Base-by-base conservation (phyloP, 1,140 invertebrate species). In the Dreissena polymorpha region DNA sequence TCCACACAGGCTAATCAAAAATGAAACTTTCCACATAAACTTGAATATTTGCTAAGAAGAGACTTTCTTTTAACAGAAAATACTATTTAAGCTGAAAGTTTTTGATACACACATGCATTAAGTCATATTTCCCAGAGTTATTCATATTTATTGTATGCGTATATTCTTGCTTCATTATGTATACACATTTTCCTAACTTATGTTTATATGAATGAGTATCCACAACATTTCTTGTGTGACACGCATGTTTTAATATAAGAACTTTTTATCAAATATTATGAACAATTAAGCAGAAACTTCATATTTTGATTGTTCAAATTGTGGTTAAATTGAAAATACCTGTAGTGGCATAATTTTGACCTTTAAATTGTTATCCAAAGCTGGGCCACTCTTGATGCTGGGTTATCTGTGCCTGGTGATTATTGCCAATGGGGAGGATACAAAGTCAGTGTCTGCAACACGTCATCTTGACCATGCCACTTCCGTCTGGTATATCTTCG, bases 401-500 rank as follows among this genome's bases (percentile, higher is more conserved):
- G 79, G 86, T 0, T 92, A 91, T 72, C 68, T 90, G 51, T 89
- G 88, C 12, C 68, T 91, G 27, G 76, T 51, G 0, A 71, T 84
- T 53, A 89, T 79, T 5, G 82, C 72, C 65, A 89, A 81, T 2
- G 82, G 76, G 65, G 80, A 74, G 63, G 75, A 75, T 49, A 64
- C 86, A 71, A 83, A 76, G 73, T 78, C 81, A 83, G 79, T 68
- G 50, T 80, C 81, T 12, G 0, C 83, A 68, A 63, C 82, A 49
- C 55, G 83, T 65, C 68, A 65, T 13, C 72, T 89, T 21, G 81
- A 87, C 49, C 86, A 74, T 16, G 65, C 67, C n/a, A 86, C 77
- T n/a, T 85, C 86, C n/a, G 85, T 92, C 21, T 90, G 89, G 90
- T 91, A 83, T 65, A 86, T 89, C 21, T 89, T 92, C 81, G 89